A percentile compares a stretch with the other conserved stretches of the same genome.
These are phyloP conservation scores for Neopipo cinnamomea DNA, from an alignment of 2,113 vertebrate species.

Conservation along the genomic window DNA sequence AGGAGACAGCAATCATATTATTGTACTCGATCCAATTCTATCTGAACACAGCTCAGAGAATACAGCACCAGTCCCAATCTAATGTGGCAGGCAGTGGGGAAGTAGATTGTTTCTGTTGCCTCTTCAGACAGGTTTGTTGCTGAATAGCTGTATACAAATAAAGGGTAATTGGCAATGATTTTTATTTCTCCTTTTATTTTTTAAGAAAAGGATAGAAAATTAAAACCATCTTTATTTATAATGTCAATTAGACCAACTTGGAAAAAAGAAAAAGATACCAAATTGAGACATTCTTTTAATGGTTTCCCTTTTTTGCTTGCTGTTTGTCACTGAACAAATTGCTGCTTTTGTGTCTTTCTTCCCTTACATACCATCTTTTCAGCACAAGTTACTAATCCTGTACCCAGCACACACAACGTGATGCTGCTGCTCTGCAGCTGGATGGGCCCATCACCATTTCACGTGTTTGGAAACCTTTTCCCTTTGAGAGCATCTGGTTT, in stretches of 20 bases:
- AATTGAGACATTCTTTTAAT: background rate
- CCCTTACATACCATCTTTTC: background rate
- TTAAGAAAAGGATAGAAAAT: background rate
- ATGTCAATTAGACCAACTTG: background rate
- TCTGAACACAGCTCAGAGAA: background rate
- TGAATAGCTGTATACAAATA: background rate
- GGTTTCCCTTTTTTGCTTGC: background rate
- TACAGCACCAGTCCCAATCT: background rate
- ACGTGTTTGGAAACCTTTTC: background rate
- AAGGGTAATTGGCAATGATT: background rate
- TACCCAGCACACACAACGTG: rapidly evolving
- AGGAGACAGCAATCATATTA: background rate
- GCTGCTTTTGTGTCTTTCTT: background rate
- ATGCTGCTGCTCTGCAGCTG: background rate
- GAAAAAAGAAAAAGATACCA: background rate
- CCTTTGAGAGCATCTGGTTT: background rate
- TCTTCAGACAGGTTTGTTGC: background rate
- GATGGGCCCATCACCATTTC: background rate
- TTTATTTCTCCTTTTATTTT: background rate
- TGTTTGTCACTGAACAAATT: background rate
- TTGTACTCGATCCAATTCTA: background rate
- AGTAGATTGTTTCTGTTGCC: background rate
- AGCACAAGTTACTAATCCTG: background rate
- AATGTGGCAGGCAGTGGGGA: background rate
- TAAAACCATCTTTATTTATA: background rate